A percentile compares a stretch with the other conserved stretches of the same genome.
Evolutionary conservation across 2,888 invertebrate genomes (phyloP).

Genomic region (Drosophila maculinotata): DNA sequence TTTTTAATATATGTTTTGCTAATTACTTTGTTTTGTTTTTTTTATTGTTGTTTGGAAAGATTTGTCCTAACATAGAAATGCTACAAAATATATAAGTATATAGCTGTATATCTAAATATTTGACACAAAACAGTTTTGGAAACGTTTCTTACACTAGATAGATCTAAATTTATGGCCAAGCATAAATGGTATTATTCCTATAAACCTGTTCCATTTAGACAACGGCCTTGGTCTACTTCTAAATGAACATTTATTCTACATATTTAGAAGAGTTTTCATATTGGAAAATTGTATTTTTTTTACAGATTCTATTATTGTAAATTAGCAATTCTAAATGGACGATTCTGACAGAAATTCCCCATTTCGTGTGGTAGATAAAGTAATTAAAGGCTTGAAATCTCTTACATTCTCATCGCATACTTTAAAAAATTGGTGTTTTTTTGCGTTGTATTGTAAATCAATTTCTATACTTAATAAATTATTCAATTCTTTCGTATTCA

Average conservation of each 20-base stretch:
- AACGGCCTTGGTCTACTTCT: slow-evolving; percentile 53
- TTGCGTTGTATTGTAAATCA: slow-evolving; percentile 68
- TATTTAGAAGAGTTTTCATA: slow-evolving; percentile 28
- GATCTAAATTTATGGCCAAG: slow-evolving; percentile 16
- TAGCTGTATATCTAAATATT: slow-evolving; percentile 55
- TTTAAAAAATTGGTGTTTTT: slow-evolving; percentile 68
- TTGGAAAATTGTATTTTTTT: slow-evolving; percentile 23
- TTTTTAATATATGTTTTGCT: too few species aligned
- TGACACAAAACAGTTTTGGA: slow-evolving; percentile 63
- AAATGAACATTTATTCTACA: slow-evolving; percentile 40
- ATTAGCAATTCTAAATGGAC: slow-evolving; percentile 60
- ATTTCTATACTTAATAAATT: slow-evolving; percentile 51
- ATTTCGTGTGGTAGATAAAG: slow-evolving; percentile 78
- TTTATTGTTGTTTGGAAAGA: slow-evolving; percentile 13
- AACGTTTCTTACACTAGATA: slow-evolving; percentile 53
- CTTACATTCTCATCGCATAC: slow-evolving; percentile 33
- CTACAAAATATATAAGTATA: slow-evolving; percentile 60
- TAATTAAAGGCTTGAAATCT: slow-evolving; percentile 76
- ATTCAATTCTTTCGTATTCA: slow-evolving; percentile 37
- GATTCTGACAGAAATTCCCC: slow-evolving; percentile 51
- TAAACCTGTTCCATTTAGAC: slow-evolving; percentile 46
- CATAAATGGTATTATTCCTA: slow-evolving; percentile 33
- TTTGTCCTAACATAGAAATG: slow-evolving; percentile 45
- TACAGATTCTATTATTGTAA: slow-evolving; percentile 21
- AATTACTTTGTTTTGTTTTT: slow-evolving; percentile 27